A percentile compares a stretch with the other conserved stretches of the same genome.
These are phyloP conservation scores for Helarctos malayanus DNA, from an alignment of 2,797 vertebrate species.

Conservation along the genomic window DNA sequence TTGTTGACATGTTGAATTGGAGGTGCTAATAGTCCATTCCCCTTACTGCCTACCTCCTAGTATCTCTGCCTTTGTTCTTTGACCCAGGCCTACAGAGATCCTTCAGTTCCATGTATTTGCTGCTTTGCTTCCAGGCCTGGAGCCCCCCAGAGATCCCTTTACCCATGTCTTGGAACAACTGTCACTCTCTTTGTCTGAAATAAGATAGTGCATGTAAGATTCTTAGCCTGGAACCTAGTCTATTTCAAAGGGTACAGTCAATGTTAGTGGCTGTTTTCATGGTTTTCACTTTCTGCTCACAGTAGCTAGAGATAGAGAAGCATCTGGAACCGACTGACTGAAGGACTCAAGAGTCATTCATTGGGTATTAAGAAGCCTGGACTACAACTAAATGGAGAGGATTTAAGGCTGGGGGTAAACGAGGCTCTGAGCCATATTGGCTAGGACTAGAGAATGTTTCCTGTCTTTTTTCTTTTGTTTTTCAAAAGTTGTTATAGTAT, in stretches of 20 bases:
- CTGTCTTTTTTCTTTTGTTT: conserved; percentile 18
- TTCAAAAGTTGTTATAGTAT: background rate
- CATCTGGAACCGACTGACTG: conserved; percentile 16
- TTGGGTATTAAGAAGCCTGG: conserved; percentile 4
- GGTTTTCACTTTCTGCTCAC: conserved; percentile 11
- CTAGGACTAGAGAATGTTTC: background rate
- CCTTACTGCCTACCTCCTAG: background rate
- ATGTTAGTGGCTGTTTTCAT: conserved; percentile 3
- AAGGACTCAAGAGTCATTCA: conserved; percentile 35
- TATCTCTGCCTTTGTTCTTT: background rate
- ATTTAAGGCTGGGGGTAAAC: background rate
- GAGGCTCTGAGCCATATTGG: background rate
- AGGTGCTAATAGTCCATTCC: background rate
- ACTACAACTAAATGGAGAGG: background rate
- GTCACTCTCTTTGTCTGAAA: background rate
- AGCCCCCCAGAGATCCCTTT: background rate
- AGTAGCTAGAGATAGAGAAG: conserved; percentile 40
- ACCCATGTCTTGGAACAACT: background rate
- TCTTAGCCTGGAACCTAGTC: background rate
- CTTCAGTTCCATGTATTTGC: background rate
- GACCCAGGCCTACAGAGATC: background rate
- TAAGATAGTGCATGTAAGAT: background rate
- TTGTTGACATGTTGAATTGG: conserved; percentile 32
- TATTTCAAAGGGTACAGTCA: conserved; percentile 34
- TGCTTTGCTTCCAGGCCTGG: background rate